Base-by-base conservation (phyloP, 2,888 invertebrate species). In the Drosophila meridiana region DNA sequence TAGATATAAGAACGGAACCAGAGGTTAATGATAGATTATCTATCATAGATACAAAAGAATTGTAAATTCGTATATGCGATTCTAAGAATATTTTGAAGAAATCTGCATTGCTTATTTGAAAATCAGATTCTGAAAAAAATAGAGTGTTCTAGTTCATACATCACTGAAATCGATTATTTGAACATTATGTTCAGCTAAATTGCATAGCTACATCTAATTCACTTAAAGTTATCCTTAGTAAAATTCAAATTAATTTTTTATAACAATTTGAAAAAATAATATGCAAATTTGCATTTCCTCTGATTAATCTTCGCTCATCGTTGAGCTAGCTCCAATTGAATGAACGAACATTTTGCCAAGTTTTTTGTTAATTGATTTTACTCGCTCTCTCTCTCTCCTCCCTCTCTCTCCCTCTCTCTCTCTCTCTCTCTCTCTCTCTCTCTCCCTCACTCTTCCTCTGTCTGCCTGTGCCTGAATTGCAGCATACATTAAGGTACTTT, bases 281-380 rank as follows among this genome's bases (percentile, higher is more conserved):
- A 14, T 2, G 0, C 3, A 11, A 20, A 11, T 34, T 20, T 52
- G 5, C 9, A 32, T 32, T 50, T 50, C 9, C 20, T 34, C 32
- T 8, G 34, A 55, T 11, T 64, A 48, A 26, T 20, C 59, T 34
- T 48, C n/a, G 20, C 9, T 20, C 11, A 6, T 38, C 38, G 9
- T 14, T 13, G 11, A 50, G 6, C 40, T 32, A 8, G 59, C 42
- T 64, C 13, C 40, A 30, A 67, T 76, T 57, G 55, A 50, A 42
- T 50, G 60, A 56, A 32, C 13, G 20, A 43, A 68, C 62, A 34
- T 36, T 53, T 76, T 26, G 55, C n/a, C 58, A 64, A 55, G 38
- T 48, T 47, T 67, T 69, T 69, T 61, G 38, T 52, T 64, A 83
- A 80, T 78, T 74, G 84, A 83, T 74, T 67, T 61, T 14, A 2